Conservation (phyloP, 2,888 invertebrate species). For the Archips crataeganus region DNA sequence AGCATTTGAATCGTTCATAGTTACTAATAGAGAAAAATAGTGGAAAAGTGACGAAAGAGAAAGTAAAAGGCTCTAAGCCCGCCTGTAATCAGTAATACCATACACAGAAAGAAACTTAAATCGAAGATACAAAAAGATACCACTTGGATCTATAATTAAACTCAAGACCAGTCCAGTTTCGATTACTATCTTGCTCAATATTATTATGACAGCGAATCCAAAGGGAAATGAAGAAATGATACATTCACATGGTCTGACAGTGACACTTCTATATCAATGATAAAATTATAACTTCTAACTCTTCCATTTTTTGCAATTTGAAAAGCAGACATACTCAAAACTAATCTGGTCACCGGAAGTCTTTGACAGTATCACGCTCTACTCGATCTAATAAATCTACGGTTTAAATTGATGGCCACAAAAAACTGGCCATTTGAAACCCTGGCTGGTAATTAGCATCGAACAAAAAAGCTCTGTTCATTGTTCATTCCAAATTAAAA, state of each 20-base stretch:
- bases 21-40: no score
- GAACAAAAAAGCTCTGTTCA: not conserved
- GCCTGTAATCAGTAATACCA: no score
- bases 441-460: conserved; percentile 15
- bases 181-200: not conserved
- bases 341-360: conserved; percentile 23
- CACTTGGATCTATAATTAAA: not conserved
- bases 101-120: no score
- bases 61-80: no score
- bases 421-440: conserved; percentile 1
- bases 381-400: not conserved
- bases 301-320: conserved; percentile 4
- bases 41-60: no score
- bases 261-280: conserved; percentile 9
- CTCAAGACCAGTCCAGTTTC: not conserved
- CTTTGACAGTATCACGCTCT: conserved; percentile 24
- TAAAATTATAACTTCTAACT: conserved; percentile 10
- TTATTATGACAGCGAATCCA: not conserved
- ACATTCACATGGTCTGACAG: not conserved
- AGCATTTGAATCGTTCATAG: not conserved
- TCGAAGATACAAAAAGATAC: no score
- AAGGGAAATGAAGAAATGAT: not conserved
- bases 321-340: not conserved
- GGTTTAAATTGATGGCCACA: conserved; percentile 1
- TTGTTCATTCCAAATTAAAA: conserved; percentile 12